Base-by-base conservation (phyloP, 2,113 vertebrate genomes). In the Sminthopsis crassicaudata region DNA sequence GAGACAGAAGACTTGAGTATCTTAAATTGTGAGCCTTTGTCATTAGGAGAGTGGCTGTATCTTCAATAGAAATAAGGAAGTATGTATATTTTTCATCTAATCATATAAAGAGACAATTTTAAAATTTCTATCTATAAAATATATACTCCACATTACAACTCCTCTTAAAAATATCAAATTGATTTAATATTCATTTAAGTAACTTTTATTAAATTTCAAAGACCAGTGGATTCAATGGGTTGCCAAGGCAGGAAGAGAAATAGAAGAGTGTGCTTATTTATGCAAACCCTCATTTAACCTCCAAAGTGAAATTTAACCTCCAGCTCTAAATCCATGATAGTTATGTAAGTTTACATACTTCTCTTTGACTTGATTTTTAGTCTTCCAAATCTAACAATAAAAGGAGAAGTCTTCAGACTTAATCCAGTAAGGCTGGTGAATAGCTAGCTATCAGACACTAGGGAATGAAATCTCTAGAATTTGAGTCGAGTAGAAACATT, bases 361-460 rank as follows among this genome's bases (percentile, higher is more conserved):
- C 93, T 96, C 84, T 97, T 98, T 0, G 91, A 98, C 96, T 97
- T 53, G 46, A 88, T 25, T 76, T 95, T 97, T 96, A 97, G 22
- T 96, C 96, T 96, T 53, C 94, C 97, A 97, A 94, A 96, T 84
- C 54, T 94, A 76, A 48, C n/a, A 98, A 92, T 93, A 93, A 95
- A 96, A 97, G 96, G 95, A 97, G 97, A 96, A 92, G 92, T 95
- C 91, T 97, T 95, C 93, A 92, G 23, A 96, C 89, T 94, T 97
- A 93, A 97, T 97, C 95, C 97, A 97, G 96, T 95, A 97, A 97
- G 36, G 97, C 93, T 97, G 91, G 50, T 97, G 96, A 98, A 96
- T 97, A 97, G 96, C 90, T 97, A 97, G 96, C 90, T 96, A 96
- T 98, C 97, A 97, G 97, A 94, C 97, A 91, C 97, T 96, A 91